Evolutionary conservation across 2,888 invertebrate species (phyloP).

Genomic region (Notocelia uddmanniana): DNA sequence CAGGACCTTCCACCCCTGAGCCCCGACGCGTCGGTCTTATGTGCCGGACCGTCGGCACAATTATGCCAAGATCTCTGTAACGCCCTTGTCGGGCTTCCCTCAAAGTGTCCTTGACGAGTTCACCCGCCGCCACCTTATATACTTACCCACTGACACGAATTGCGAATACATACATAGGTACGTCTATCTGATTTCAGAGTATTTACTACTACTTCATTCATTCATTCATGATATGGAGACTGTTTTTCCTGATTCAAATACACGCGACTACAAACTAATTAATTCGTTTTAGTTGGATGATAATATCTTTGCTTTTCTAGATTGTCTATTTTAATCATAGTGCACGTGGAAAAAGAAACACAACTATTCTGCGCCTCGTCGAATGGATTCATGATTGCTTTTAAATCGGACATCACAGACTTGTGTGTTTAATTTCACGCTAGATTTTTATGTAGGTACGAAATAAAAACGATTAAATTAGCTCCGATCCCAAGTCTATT

Average conservation of each 20-base stretch:
- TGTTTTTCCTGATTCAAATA: constrained; percentile 45
- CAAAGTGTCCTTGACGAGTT: constrained; percentile 70
- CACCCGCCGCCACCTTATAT: constrained; percentile 66
- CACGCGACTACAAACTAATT: not conserved
- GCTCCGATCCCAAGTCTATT: not conserved
- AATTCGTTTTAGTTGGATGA: constrained; percentile 10
- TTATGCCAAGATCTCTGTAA: constrained; percentile 66
- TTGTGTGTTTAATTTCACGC: constrained; percentile 46
- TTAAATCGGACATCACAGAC: constrained; percentile 31
- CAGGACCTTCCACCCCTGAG: constrained; percentile 82
- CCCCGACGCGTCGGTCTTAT: constrained; percentile 75
- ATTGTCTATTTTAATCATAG: constrained; percentile 16
- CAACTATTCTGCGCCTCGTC: constrained; percentile 10
- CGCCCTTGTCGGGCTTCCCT: constrained; percentile 68
- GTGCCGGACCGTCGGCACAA: constrained; percentile 67
- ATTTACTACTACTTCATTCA: constrained; percentile 51
- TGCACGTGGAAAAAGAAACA: constrained; percentile 10
- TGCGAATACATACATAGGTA: constrained; percentile 50
- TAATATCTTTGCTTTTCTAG: constrained; percentile 4
- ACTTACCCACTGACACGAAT: constrained; percentile 63
- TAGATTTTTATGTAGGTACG: constrained; percentile 30
- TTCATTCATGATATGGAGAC: constrained; percentile 52
- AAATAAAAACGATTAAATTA: constrained; percentile 9
- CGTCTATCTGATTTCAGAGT: constrained; percentile 51
- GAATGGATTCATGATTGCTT: constrained; percentile 31